These are phyloP conservation scores for Menidia beryllina DNA, from an alignment of 2,113 vertebrate genomes.

Conservation along the genomic window DNA sequence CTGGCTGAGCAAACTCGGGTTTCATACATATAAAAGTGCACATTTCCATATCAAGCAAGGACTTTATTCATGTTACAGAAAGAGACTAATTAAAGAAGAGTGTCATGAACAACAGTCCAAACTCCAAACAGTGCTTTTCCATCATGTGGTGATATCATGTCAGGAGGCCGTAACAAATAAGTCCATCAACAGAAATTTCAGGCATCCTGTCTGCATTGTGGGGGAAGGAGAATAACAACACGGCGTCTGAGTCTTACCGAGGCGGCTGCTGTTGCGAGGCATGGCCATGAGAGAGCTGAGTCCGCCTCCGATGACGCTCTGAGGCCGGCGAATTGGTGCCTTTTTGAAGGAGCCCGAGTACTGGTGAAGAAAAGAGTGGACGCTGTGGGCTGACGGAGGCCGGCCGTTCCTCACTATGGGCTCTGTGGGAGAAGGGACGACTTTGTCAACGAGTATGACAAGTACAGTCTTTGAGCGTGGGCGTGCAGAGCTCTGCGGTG, in stretches of 20 bases:
- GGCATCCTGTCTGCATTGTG: not conserved
- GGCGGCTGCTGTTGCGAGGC: slow-evolving; percentile 94
- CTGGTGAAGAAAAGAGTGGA: slow-evolving; percentile 97
- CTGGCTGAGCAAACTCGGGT: slow-evolving; percentile 18
- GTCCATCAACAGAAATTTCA: not conserved
- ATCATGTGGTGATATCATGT: too few species aligned
- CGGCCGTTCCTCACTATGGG: slow-evolving; percentile 96
- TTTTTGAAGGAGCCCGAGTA: slow-evolving; percentile 97
- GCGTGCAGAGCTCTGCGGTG: not conserved
- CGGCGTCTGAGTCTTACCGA: slow-evolving; percentile 83
- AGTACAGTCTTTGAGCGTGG: not conserved
- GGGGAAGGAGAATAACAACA: not conserved
- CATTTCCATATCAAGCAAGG: not conserved
- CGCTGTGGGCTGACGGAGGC: slow-evolving; percentile 92
- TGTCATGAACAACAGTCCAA: too few species aligned
- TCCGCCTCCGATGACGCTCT: slow-evolving; percentile 94
- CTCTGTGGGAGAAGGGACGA: slow-evolving; percentile 81
- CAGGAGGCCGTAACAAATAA: too few species aligned
- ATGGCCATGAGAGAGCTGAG: slow-evolving; percentile 94
- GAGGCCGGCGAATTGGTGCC: slow-evolving; percentile 91
- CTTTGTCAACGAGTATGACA: not conserved
- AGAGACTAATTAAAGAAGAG: not conserved
- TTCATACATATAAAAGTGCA: slow-evolving; percentile 11
- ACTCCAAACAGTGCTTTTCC: too few species aligned
- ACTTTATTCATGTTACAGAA: slow-evolving; percentile 3